These are phyloP conservation scores for Amblyjoppa proteus DNA, from an alignment of 2,888 invertebrate species.

Conservation along the genomic window DNA sequence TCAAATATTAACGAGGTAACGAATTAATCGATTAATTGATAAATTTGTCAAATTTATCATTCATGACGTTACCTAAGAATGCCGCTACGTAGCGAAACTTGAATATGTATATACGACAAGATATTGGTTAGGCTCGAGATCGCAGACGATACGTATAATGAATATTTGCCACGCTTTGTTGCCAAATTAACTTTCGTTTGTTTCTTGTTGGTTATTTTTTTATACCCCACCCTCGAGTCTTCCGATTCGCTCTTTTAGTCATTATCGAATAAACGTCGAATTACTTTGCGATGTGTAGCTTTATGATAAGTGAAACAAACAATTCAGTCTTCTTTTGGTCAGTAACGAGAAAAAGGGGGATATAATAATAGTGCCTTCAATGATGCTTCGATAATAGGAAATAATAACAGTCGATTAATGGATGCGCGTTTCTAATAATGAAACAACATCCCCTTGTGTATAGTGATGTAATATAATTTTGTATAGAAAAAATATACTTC, in stretches of 20 bases:
- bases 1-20: conserved; percentile 39
- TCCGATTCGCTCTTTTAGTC: conserved; percentile 63
- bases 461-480: conserved; percentile 39
- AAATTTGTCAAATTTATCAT: conserved; percentile 32
- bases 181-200: conserved; percentile 1
- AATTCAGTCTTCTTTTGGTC: conserved; percentile 32
- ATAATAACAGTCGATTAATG: conserved; percentile 7
- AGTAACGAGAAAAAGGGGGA: conserved; percentile 27
- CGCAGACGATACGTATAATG: conserved; percentile 12
- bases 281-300: not conserved
- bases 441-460: conserved; percentile 16
- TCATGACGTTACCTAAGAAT: conserved; percentile 8
- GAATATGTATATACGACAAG: conserved; percentile 65
- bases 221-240: conserved; percentile 52
- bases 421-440: not conserved
- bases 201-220: conserved; percentile 19
- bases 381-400: conserved; percentile 52
- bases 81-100: conserved; percentile 22
- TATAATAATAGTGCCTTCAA: conserved; percentile 63
- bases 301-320: conserved; percentile 15
- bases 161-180: conserved; percentile 12
- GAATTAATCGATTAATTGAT: conserved; percentile 6
- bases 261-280: conserved; percentile 50
- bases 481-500: conserved; percentile 10
- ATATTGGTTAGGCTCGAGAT: conserved; percentile 63